Evolutionary conservation across 2,797 vertebrate genomes (phyloP), one percentile per base, ranked within the genome.

Genomic region (Danio jaintianensis): DNA sequence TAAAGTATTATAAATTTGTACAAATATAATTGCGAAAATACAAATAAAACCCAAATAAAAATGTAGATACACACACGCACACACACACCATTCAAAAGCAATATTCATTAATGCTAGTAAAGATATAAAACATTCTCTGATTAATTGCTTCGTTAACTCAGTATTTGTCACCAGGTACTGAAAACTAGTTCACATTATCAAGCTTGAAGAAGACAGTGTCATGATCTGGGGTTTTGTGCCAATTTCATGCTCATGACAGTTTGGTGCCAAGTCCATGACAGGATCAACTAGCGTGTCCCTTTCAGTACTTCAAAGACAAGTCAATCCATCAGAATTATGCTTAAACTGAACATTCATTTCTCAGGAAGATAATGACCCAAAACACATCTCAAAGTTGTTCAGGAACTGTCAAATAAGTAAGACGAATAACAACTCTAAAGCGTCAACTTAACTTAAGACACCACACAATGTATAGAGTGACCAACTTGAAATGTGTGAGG

Each of bases 221-320:
- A 45, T 77, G 42, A 29, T 67, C 4, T 7, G 7, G n/a, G 47
- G 5, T 66, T 22, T 22, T 48, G 5, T 50, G 75, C 53, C 64
- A 69, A 1, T 59, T 47, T 78, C 16, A 40, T 59, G 53, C 43
- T 59, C 53, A 67, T 36, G 29, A 69, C 16, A 50, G 66, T 78
- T 59, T 78, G 7, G 22, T 67, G 50, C 15, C 48, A 67, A 67
- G 64, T 58, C 16, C 12, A 69, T 61, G n/a, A 40, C 12, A 61
- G 48, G 48, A 55, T 76, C 48, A 43, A 29, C 50, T 55, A 69
- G 53, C 64, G 11, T 78, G 76, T 78, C 76, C 55, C 69, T 67
- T 66, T 53, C 20, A 77, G 42, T 29, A 55, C 12, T 42, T 78
- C n/a, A 59, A 5, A 69, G 53, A 48, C 55, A 61, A 59, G 22